Base-by-base conservation (phyloP, 1,140 invertebrate genomes). In the Leptopilina boulardi region DNA sequence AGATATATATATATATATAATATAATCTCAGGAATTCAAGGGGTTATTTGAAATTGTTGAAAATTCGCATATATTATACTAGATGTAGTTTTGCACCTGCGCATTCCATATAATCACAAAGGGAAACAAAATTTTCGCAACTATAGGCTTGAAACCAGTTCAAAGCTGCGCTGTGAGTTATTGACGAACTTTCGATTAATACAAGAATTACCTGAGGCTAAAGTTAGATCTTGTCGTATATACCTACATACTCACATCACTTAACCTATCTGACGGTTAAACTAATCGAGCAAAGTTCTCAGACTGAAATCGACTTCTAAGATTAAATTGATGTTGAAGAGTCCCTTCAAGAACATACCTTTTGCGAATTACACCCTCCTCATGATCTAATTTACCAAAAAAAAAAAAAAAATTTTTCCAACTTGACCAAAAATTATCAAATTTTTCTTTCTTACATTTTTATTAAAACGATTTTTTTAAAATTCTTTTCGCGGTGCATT, bases 91-190 rank as follows among this genome's bases (percentile, higher is more conserved):
- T 66, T 66, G 59, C 59, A 66, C 59, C 59, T 66, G 59, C 59
- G 26, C 59, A 30, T 66, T n/a, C 59, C 23, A 66, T n/a, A n/a
- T 66, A 66, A 66, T 66, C 59, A 15, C 59, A 34, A 66, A 66
- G n/a, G 54, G 54, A 56, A 56, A 66, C 56, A 66, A 30, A 66
- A 66, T 66, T 26, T 11, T n/a, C n/a, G n/a, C n/a, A 26, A 66
- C 23, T 23, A n/a, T n/a, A 66, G 59, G 15, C 23, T n/a, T 66
- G 59, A 10, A 8, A 66, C 11, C 59, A 66, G 59, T 66, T 30
- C 59, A 66, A 66, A 66, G 59, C 59, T 66, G 26, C 59, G n/a
- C n/a, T n/a, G n/a, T 30, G 26, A 66, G 23, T 66, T 66, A 66
- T 66, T 66, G 59, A 66, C 26, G 59, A 66, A 30, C 54, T 66